phyloP scores from a whole-genome alignment of 2,888 invertebrate species.

The Neoitamus cyanurus region DNA sequence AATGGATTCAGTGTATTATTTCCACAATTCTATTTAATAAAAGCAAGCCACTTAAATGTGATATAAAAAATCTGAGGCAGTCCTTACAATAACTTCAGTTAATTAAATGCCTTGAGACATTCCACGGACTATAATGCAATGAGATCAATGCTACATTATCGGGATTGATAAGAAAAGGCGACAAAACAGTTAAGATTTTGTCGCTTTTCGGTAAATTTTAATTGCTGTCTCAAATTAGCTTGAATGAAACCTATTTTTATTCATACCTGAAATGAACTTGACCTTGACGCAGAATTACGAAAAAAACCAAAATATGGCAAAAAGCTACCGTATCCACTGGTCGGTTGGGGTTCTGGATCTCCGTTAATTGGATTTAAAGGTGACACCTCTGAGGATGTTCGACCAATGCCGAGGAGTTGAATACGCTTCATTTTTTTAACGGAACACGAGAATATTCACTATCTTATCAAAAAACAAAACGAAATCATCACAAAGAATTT shows the following conservation, averaged over 20 bases:
- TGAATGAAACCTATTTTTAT: conserved; percentile 5
- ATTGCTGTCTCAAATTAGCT: background rate
- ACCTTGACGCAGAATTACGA: conserved; percentile 59
- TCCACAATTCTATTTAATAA: too few species aligned
- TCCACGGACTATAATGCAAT: background rate
- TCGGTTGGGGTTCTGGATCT: background rate
- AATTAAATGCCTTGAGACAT: background rate
- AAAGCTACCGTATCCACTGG: conserved; percentile 62
- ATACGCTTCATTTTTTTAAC: conserved; percentile 23
- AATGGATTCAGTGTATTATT: too few species aligned
- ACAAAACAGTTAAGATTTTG: background rate
- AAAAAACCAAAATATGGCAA: conserved; percentile 63
- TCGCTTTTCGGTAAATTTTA: background rate
- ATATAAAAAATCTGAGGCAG: background rate
- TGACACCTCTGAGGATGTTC: conserved; percentile 64
- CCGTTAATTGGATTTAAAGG: conserved; percentile 61
- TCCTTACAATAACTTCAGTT: background rate
- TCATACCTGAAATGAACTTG: conserved; percentile 61
- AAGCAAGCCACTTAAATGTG: too few species aligned
- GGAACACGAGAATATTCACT: conserved; percentile 9
- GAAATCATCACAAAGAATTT: conserved; percentile 18
- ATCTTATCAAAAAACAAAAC: conserved; percentile 41
- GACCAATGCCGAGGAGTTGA: conserved; percentile 45
- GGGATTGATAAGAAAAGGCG: background rate
- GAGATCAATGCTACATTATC: background rate